Percentiles rank a stretch among this genome's conserved stretches.
These are phyloP conservation scores for Sebastes minor DNA, from an alignment of 2,797 vertebrate species.

Conservation along the genomic window DNA sequence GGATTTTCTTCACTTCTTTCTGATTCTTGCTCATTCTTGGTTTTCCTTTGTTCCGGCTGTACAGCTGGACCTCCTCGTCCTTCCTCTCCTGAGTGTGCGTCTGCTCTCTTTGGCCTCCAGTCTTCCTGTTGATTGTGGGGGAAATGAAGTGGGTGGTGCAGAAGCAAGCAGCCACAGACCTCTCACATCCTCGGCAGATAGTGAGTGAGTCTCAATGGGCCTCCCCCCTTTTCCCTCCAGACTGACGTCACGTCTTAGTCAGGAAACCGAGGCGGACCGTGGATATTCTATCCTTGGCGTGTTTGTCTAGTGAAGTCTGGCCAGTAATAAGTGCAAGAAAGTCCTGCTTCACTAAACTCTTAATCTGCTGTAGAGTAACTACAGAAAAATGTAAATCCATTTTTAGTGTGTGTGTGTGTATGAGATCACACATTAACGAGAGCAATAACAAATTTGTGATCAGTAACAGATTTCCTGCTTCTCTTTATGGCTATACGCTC, in stretches of 20 bases:
- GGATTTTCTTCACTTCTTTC: conserved; percentile 80
- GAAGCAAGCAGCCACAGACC: conserved; percentile 61
- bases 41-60: conserved; percentile 45
- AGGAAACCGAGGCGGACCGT: conserved; percentile 68
- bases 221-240: conserved; percentile 29
- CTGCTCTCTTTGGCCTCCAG: conserved; percentile 58
- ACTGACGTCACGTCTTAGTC: conserved; percentile 64
- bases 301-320: conserved; percentile 62
- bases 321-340: conserved; percentile 15
- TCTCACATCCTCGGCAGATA: conserved; percentile 65
- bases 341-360: conserved; percentile 32
- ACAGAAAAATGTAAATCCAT: conserved; percentile 63
- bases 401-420: neutral
- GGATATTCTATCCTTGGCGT: conserved; percentile 49
- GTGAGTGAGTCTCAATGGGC: conserved; percentile 51
- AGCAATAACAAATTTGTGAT: neutral
- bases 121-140: conserved; percentile 84
- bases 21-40: conserved; percentile 75
- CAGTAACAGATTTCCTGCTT: conserved; percentile 40
- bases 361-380: conserved; percentile 50
- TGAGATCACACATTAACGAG: neutral
- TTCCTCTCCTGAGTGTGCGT: conserved; percentile 61
- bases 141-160: conserved; percentile 73
- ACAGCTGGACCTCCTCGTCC: conserved; percentile 57
- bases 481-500: conserved; percentile 20